These are phyloP conservation scores for Drosophila melanogaster DNA, from an alignment of 1,140 invertebrate genomes.

Conservation along the genomic window DNA sequence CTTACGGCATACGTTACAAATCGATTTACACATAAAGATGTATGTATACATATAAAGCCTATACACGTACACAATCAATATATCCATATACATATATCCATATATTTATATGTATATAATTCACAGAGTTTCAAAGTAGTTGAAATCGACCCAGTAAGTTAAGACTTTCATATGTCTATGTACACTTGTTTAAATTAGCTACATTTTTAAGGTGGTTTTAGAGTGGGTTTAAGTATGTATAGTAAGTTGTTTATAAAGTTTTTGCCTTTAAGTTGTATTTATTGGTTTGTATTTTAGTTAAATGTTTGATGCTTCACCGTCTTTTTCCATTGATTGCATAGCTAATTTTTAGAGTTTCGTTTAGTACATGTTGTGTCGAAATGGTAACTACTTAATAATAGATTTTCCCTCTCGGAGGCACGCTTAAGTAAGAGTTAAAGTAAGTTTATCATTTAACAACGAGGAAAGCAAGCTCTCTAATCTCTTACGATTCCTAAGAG, in stretches of 20 bases:
- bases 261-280: slow-evolving; percentile 39
- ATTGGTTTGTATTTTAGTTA: slow-evolving; percentile 35
- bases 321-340: slow-evolving; percentile 83
- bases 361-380: slow-evolving; percentile 54
- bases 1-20: slow-evolving; percentile 38
- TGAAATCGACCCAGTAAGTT: slow-evolving; percentile 20
- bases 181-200: slow-evolving; percentile 38
- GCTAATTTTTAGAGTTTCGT: slow-evolving; percentile 52
- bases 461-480: slow-evolving; percentile 5
- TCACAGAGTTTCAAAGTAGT: slow-evolving; percentile 41
- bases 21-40: slow-evolving; percentile 15
- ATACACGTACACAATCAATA: slow-evolving; percentile 42
- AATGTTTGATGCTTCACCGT: slow-evolving; percentile 66
- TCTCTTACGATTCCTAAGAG: slow-evolving; percentile 39
- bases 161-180: slow-evolving; percentile 34
- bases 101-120: slow-evolving; percentile 24
- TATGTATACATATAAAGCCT: slow-evolving; percentile 28
- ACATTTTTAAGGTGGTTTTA: slow-evolving; percentile 41
- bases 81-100: slow-evolving; percentile 34
- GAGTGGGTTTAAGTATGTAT: slow-evolving; percentile 28
- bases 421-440: slow-evolving; percentile 80
- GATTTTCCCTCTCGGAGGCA: slow-evolving; percentile 75
- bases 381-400: slow-evolving; percentile 71
- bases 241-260: slow-evolving; percentile 44
- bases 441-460: slow-evolving; percentile 49